phyloP scores from a whole-genome alignment of 2,888 invertebrate genomes.

The Coronaproctus castanopsis region DNA sequence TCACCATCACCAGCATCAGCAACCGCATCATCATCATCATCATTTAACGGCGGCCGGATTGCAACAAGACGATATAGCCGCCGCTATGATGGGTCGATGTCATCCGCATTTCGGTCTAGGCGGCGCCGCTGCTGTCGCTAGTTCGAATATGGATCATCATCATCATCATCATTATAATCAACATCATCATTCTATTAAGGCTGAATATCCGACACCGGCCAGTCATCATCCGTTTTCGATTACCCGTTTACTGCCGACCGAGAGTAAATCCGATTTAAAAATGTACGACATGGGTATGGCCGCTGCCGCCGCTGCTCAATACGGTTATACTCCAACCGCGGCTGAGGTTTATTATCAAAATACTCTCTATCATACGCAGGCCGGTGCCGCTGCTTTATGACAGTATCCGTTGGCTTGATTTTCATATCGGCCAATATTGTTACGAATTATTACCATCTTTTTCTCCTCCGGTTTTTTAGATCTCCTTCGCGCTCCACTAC shows the following conservation, averaged over 20 bases:
- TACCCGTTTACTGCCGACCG: conserved; percentile 70
- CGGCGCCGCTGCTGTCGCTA: neutral
- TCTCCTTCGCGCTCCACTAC: too few species aligned
- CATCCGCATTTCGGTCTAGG: conserved; percentile 28
- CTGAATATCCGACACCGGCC: conserved; percentile 60
- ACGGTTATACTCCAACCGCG: conserved; percentile 27
- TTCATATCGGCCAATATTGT: too few species aligned
- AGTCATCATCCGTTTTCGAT: conserved; percentile 79
- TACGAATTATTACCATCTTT: too few species aligned
- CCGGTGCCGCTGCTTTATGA: conserved; percentile 70
- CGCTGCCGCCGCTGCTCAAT: conserved; percentile 27
- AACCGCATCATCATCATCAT: conserved; percentile 30
- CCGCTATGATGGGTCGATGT: conserved; percentile 37
- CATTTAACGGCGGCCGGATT: conserved; percentile 27
- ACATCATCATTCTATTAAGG: conserved; percentile 47
- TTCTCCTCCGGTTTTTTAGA: too few species aligned
- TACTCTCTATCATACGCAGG: conserved; percentile 40
- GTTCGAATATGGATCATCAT: too few species aligned
- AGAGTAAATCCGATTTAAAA: conserved; percentile 68
- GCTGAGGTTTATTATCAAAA: conserved; percentile 57
- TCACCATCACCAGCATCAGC: conserved; percentile 32
- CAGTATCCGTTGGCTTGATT: conserved; percentile 71
- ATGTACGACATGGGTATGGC: conserved; percentile 53
- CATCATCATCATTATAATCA: conserved; percentile 23
- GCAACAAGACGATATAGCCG: conserved; percentile 38